These are phyloP conservation scores for Seriola dumerili DNA, from an alignment of 2,113 vertebrate species.

Conservation along the genomic window DNA sequence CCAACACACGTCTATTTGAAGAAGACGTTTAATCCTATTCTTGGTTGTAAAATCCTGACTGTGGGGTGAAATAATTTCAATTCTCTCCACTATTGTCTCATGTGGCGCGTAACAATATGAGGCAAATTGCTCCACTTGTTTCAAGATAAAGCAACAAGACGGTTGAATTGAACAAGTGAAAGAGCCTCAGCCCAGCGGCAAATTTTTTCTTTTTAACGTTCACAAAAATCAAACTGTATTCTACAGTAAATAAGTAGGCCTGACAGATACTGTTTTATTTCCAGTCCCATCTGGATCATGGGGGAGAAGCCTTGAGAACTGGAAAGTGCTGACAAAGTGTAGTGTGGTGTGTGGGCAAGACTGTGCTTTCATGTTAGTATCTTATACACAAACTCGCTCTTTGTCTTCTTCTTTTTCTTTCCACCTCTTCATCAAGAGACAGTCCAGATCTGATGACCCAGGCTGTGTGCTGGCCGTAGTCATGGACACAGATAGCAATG, in stretches of 20 bases:
- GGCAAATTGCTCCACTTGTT: slow-evolving; percentile 46
- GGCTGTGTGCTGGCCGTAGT: background rate
- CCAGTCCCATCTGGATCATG: slow-evolving; percentile 17
- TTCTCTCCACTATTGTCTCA: slow-evolving; percentile 44
- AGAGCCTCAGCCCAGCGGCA: background rate
- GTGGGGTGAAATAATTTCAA: slow-evolving; percentile 38
- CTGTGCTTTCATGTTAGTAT: slow-evolving; percentile 8
- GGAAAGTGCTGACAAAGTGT: slow-evolving; percentile 43
- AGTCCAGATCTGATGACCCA: background rate
- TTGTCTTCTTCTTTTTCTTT: background rate
- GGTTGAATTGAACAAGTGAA: slow-evolving; percentile 28
- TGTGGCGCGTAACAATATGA: background rate
- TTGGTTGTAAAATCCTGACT: slow-evolving; percentile 37
- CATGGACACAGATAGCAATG: background rate
- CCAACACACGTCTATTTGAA: slow-evolving; percentile 3
- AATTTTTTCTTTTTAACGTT: background rate
- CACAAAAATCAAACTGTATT: slow-evolving; percentile 19
- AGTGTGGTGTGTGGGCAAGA: background rate
- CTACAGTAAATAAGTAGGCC: slow-evolving; percentile 1
- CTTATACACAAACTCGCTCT: background rate
- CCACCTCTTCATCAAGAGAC: slow-evolving; percentile 14
- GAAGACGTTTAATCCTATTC: slow-evolving; percentile 39
- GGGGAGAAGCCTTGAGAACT: slow-evolving; percentile 6
- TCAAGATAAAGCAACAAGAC: slow-evolving; percentile 42
- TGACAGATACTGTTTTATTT: slow-evolving; percentile 28